Percentiles rank a stretch among this genome's conserved stretches.
phyloP scores from a whole-genome alignment of 2,113 vertebrate species.

The Pica pica region DNA sequence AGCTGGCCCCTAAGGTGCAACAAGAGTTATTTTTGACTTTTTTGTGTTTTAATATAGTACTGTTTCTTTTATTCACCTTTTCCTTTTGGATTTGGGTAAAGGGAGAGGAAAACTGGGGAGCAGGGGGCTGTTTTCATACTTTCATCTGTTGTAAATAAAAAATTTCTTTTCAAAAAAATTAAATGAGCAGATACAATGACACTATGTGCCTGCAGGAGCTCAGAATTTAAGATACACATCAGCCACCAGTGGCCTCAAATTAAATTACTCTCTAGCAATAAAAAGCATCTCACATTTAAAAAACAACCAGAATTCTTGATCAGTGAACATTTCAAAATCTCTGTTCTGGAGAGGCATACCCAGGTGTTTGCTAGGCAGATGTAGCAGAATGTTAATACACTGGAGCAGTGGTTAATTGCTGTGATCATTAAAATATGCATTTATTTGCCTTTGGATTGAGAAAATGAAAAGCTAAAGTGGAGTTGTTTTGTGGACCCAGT shows the following conservation, averaged over 20 bases:
- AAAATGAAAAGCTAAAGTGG: background rate
- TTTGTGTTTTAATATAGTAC: background rate
- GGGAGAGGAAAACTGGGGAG: background rate
- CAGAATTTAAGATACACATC: background rate
- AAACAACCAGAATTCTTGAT: background rate
- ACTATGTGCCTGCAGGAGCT: background rate
- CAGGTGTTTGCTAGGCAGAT: constrained; percentile 3
- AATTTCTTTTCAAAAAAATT: background rate
- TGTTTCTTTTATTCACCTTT: background rate
- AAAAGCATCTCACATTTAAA: background rate
- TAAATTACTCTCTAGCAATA: constrained; percentile 4
- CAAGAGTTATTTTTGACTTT: background rate
- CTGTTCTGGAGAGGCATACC: background rate
- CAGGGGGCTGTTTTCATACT: background rate
- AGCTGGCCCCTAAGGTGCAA: background rate
- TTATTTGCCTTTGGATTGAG: background rate
- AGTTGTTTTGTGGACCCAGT: background rate
- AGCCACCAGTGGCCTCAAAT: constrained; percentile 7
- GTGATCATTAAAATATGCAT: background rate
- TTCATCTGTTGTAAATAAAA: constrained; percentile 2
- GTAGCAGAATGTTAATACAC: background rate
- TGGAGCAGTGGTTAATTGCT: background rate
- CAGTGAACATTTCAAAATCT: background rate
- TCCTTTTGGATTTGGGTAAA: background rate
- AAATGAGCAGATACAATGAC: background rate